Conservation (phyloP, 2,113 vertebrate genomes). For the Paraplagusia blochii region DNA sequence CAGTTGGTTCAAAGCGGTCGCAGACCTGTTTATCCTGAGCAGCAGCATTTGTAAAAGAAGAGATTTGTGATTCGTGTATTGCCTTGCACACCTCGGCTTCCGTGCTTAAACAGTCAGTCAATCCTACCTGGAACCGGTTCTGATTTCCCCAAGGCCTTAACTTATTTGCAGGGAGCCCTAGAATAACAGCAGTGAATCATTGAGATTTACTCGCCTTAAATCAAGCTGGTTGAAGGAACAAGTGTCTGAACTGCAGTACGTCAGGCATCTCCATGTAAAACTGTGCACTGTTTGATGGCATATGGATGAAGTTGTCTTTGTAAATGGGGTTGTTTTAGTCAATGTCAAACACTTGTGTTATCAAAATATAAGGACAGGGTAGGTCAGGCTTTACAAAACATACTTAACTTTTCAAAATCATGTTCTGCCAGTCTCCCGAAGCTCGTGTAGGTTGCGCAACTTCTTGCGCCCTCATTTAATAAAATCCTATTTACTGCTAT, state of each 20-base stretch:
- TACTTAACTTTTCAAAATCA: no score
- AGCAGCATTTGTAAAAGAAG: conserved; percentile 27
- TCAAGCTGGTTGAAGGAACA: conserved; percentile 43
- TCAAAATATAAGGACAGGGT: no score
- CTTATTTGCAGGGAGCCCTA: conserved; percentile 45
- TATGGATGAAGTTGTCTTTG: no score
- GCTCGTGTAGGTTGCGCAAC: no score
- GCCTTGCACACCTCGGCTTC: conserved; percentile 24
- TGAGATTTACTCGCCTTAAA: conserved; percentile 41
- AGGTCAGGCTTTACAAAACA: no score
- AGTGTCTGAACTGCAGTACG: conserved; percentile 25
- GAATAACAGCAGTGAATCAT: conserved; percentile 58
- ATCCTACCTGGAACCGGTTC: conserved; percentile 48
- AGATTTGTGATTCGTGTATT: conserved; percentile 42
- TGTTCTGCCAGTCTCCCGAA: no score
- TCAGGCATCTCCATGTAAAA: conserved; percentile 8
- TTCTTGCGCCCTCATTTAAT: no score
- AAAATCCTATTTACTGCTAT: no score
- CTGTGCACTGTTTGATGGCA: not conserved
- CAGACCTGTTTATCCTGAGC: conserved; percentile 6
- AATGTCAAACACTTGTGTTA: no score
- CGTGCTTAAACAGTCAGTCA: conserved; percentile 21
- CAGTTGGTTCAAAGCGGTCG: not conserved
- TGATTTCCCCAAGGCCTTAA: conserved; percentile 49
- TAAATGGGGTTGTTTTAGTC: no score